Conservation (phyloP, 2,888 invertebrate species). For the Zhengitettix transpicula region DNA sequence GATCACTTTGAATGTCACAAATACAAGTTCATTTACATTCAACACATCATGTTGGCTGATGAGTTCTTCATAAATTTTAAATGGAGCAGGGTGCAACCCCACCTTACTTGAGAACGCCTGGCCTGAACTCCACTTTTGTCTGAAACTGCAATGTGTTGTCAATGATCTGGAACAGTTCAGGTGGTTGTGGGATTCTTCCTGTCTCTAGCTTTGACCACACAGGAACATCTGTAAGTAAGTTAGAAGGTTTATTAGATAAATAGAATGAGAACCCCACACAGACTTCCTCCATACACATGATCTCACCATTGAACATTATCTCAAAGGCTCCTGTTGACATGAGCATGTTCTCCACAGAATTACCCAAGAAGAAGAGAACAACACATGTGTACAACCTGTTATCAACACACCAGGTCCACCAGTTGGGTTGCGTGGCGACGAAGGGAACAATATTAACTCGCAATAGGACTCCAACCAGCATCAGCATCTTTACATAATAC, state of each 20-base stretch:
- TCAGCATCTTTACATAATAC: too few species aligned
- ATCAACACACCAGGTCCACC: conserved; percentile 80
- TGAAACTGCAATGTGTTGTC: conserved; percentile 73
- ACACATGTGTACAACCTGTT: conserved; percentile 93
- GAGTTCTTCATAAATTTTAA: too few species aligned
- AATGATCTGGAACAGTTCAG: conserved; percentile 92
- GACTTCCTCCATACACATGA: too few species aligned
- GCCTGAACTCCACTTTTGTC: background rate
- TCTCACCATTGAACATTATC: conserved; percentile 20
- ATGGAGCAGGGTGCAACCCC: too few species aligned
- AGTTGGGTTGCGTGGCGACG: conserved; percentile 34
- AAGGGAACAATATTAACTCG: too few species aligned
- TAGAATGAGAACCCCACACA: background rate
- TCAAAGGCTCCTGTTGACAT: conserved; percentile 60
- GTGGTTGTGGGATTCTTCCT: conserved; percentile 89
- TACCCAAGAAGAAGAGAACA: conserved; percentile 91
- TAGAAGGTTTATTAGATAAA: background rate
- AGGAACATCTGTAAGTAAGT: conserved; percentile 60
- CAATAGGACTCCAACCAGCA: too few species aligned
- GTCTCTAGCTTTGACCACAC: conserved; percentile 98
- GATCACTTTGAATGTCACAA: too few species aligned
- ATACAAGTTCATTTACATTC: too few species aligned
- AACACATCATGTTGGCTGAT: too few species aligned
- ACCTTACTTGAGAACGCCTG: background rate
- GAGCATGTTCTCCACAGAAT: conserved; percentile 80